These are phyloP conservation scores for Ammodytes marinus DNA, from an alignment of 2,113 vertebrate genomes.

Conservation along the genomic window DNA sequence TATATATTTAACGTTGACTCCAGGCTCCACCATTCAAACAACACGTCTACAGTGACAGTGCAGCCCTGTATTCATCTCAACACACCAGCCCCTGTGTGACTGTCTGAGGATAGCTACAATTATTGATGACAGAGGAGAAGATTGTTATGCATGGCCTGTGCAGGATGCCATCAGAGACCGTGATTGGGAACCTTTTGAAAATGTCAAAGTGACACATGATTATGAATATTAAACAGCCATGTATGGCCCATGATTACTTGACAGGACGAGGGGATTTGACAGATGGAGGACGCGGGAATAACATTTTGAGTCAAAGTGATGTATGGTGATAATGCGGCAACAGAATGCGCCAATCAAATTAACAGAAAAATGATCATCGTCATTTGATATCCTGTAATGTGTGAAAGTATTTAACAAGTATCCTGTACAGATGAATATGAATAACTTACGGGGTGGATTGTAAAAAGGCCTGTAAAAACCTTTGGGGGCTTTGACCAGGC, in stretches of 20 bases:
- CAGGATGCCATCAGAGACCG: conserved; percentile 79
- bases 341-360: conserved; percentile 26
- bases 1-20: neutral
- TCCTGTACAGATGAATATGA: neutral
- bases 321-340: neutral
- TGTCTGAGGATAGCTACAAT: conserved; percentile 71
- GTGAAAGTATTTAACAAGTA: conserved; percentile 12
- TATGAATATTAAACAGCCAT: conserved; percentile 85
- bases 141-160: conserved; percentile 83
- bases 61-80: conserved; percentile 55
- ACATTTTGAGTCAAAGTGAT: conserved; percentile 41
- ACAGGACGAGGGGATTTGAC: conserved; percentile 68
- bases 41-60: conserved; percentile 39
- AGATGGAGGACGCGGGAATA: conserved; percentile 55
- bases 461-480: neutral
- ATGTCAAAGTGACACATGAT: conserved; percentile 86
- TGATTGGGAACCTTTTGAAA: conserved; percentile 86
- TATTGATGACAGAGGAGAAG: conserved; percentile 80
- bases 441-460: neutral
- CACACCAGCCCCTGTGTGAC: conserved; percentile 60
- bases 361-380: conserved; percentile 18
- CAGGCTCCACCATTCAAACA: conserved; percentile 11
- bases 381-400: conserved; percentile 27
- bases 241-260: conserved; percentile 79
- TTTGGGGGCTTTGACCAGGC: neutral